Conservation (phyloP, 2,888 invertebrate species). For the Agrenia bidenticulata region DNA sequence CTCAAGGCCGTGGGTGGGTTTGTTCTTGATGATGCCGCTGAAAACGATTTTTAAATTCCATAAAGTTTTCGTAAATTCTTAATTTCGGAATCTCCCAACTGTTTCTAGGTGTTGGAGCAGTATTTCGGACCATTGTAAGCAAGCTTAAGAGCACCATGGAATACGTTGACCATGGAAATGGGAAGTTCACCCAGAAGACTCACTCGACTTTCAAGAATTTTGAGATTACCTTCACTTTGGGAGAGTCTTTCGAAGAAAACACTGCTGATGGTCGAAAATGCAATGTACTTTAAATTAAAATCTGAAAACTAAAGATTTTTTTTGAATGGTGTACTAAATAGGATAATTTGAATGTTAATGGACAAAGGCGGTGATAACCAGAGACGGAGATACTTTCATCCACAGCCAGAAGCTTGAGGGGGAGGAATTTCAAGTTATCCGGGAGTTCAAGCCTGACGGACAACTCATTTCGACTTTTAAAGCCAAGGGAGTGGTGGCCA, state of each 20-base stretch:
- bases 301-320: not conserved
- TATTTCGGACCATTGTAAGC: constrained; percentile 30
- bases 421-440: constrained; percentile 28
- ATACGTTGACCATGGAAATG: constrained; percentile 31
- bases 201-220: constrained; percentile 38
- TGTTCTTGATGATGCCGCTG: not conserved
- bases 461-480: constrained; percentile 28
- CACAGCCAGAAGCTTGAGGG: constrained; percentile 40
- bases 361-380: constrained; percentile 38
- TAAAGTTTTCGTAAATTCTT: not conserved
- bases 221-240: constrained; percentile 33
- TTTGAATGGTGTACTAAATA: not conserved
- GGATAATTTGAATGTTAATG: not conserved
- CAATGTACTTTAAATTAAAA: constrained; percentile 16
- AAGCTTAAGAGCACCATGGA: constrained; percentile 28
- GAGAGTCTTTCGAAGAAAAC: constrained; percentile 38
- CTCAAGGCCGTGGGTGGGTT: constrained; percentile 39
- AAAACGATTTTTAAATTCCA: not conserved
- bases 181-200: constrained; percentile 42
- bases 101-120: constrained; percentile 30
- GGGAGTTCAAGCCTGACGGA: constrained; percentile 35
- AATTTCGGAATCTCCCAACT: not conserved
- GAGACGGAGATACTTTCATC: constrained; percentile 38
- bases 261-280: constrained; percentile 40
- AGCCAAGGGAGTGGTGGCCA: constrained; percentile 31